Percentiles rank a stretch among this genome's conserved stretches.
Evolutionary conservation across 2,113 vertebrate genomes (phyloP).

Genomic region (Siphamia tubifer): DNA sequence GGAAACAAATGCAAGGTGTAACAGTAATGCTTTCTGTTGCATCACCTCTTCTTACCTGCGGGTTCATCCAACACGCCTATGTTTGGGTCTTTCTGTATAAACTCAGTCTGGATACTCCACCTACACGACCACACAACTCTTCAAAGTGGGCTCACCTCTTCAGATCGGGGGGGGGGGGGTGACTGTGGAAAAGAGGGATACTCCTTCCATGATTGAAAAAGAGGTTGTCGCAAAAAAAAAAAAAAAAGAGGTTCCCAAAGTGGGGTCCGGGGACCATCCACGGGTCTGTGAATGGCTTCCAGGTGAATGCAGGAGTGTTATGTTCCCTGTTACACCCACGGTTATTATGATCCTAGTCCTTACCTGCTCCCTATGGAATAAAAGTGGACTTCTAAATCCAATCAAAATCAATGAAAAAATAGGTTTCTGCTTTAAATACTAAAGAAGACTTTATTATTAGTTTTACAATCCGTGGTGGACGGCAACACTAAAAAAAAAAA

Average conservation of each 20-base stretch:
- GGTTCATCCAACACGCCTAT: constrained; percentile 63
- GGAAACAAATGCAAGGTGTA: constrained; percentile 24
- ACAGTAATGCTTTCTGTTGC: neutral
- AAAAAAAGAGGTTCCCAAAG: constrained; percentile 12
- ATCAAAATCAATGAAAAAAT: neutral
- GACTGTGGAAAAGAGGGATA: neutral
- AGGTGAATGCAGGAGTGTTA: constrained; percentile 10
- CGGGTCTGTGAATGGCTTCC: constrained; percentile 5
- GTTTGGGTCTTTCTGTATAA: neutral
- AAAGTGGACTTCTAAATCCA: neutral
- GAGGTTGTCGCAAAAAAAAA: neutral
- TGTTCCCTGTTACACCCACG: neutral
- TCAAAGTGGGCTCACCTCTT: neutral
- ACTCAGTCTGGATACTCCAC: neutral
- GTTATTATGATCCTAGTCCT: neutral
- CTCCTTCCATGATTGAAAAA: neutral
- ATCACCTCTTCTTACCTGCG: constrained; percentile 44
- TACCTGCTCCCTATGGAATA: neutral
- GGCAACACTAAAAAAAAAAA: neutral
- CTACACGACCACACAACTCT: neutral
- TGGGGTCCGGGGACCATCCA: constrained; percentile 43
- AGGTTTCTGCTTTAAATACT: too few relatives aligned
- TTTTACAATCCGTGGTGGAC: too few relatives aligned
- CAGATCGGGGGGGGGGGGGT: neutral
- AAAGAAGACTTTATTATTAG: too few relatives aligned